Percentiles rank a stretch among this genome's conserved stretches.
phyloP scores from a whole-genome alignment of 2,888 invertebrate species.

The Atethmia centrago region DNA sequence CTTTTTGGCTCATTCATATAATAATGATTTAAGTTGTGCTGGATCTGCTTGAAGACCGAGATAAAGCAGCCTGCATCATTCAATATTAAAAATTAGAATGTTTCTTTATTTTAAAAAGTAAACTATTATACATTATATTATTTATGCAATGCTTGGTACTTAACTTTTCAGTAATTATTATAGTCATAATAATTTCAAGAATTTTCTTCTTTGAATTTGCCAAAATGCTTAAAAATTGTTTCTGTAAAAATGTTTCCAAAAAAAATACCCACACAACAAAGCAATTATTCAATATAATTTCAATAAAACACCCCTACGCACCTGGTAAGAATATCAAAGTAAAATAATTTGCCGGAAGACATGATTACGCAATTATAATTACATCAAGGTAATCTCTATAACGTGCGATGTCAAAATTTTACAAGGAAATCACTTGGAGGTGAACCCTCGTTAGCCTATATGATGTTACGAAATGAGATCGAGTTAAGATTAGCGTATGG shows the following conservation, averaged over 20 bases:
- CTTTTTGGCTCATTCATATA: neutral
- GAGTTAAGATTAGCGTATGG: slow-evolving; percentile 46
- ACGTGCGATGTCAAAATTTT: slow-evolving; percentile 71
- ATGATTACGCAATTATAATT: slow-evolving; percentile 73
- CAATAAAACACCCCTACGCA: slow-evolving; percentile 30
- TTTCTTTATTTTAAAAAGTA: neutral
- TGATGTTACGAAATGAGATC: slow-evolving; percentile 38
- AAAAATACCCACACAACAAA: slow-evolving; percentile 1
- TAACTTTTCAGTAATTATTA: neutral
- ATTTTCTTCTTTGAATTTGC: neutral
- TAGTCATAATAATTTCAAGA: neutral
- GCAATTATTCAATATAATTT: slow-evolving; percentile 8
- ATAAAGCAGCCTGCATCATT: neutral
- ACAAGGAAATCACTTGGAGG: slow-evolving; percentile 66
- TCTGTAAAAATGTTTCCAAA: neutral
- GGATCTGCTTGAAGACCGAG: neutral
- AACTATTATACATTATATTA: too few relatives aligned
- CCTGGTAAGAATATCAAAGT: slow-evolving; percentile 44
- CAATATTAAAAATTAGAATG: neutral
- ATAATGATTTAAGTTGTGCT: neutral
- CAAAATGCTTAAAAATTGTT: neutral
- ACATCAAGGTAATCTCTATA: slow-evolving; percentile 67
- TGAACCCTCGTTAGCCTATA: slow-evolving; percentile 54
- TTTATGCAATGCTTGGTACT: too few relatives aligned
- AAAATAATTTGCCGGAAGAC: slow-evolving; percentile 65